Base-by-base conservation (phyloP, 2,797 vertebrate species). In the Calcarius lapponicus region DNA sequence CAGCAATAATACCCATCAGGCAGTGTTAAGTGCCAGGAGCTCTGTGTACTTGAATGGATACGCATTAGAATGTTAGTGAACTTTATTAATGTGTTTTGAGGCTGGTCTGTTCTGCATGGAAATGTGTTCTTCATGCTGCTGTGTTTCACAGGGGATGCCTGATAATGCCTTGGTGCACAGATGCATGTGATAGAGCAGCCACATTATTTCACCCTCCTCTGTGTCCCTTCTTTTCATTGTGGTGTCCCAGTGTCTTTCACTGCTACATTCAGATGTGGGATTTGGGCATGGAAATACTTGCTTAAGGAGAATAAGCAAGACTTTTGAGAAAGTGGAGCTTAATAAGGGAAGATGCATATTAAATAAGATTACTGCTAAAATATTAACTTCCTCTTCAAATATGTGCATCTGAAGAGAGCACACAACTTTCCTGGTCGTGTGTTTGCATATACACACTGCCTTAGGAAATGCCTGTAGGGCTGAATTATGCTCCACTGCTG, bases 111-210 rank as follows among this genome's bases (percentile, higher is more conserved):
- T 66, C 36, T 76, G 29, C 10, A 11, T 34, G 69, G 67, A 86
- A 76, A 32, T 0, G 0, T 17, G 7, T 48, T 83, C 76, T 47
- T 78, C 11, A 1, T 36, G 42, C 32, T 86, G 4, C 22, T 1
- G 0, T 21, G 13, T 69, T 67, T 73, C 47, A 14, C 73, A 32
- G n/a, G 0, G 0, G 4, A 5, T 4, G 1, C 25, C 43, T 70
- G 32, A 15, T 54, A 13, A 22, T 10, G 9, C 58, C 56, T 74
- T 24, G 21, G 18, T 21, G 10, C 28, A 17, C 32, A 20, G 73
- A 25, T 34, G 25, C 11, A 3, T 48, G 50, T 4, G 7, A 36
- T 18, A 13, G 36, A 36, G 54, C 6, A 4, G 47, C 36, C 53
- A 17, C 10, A 3, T 32, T 29, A 7, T 56, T 74, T 66, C 22